A percentile compares a stretch with the other conserved stretches of the same genome.
These are phyloP conservation scores for Cygnus olor DNA, from an alignment of 2,797 vertebrate genomes.

Conservation along the genomic window DNA sequence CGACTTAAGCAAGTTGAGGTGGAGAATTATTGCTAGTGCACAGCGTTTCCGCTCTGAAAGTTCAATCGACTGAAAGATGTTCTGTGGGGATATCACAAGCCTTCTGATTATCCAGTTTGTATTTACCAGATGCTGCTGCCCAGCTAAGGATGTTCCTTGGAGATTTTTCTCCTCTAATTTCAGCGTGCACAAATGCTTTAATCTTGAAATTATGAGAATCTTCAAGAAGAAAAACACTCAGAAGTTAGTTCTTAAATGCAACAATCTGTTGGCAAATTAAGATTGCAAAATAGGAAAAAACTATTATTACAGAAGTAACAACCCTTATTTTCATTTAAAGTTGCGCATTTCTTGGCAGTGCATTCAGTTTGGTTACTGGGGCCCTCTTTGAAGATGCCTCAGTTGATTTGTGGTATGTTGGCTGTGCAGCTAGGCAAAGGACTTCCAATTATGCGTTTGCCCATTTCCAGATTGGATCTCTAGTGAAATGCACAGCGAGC, in stretches of 20 bases:
- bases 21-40: accelerated
- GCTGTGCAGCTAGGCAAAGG: not conserved
- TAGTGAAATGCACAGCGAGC: not conserved
- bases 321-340: not conserved
- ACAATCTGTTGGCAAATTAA: not conserved
- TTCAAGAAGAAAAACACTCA: not conserved
- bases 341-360: not conserved
- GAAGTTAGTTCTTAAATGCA: not conserved
- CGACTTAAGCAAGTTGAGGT: accelerated
- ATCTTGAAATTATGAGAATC: not conserved
- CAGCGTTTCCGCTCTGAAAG: not conserved
- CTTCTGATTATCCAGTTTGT: not conserved
- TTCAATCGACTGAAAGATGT: not conserved
- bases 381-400: not conserved
- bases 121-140: not conserved
- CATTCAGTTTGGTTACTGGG: not conserved
- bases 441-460: not conserved
- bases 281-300: not conserved
- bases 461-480: not conserved
- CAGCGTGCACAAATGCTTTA: not conserved
- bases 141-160: accelerated
- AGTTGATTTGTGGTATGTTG: not conserved
- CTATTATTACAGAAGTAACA: not conserved
- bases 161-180: not conserved
- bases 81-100: not conserved